Evolutionary conservation across 2,797 vertebrate genomes (phyloP).

Genomic region (Meriones psammophilus): DNA sequence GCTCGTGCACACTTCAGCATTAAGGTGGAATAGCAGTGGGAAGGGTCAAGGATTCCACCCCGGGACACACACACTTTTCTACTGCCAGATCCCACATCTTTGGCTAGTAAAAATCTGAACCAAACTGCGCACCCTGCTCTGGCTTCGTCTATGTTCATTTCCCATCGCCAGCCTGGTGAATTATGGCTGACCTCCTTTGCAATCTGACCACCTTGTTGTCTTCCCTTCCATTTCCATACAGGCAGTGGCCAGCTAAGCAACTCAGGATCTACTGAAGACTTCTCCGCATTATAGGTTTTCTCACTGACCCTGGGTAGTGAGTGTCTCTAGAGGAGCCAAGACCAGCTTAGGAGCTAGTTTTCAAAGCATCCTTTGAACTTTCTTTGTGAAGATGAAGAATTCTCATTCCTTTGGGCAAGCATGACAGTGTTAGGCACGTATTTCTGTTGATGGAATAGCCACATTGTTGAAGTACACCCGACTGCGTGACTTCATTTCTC

Average conservation of each 20-base stretch:
- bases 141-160: neutral
- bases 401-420: neutral
- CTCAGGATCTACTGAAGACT: neutral
- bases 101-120: conserved; percentile 7
- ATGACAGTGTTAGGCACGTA: neutral
- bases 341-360: neutral
- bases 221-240: neutral
- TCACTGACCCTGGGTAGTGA: neutral
- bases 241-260: neutral
- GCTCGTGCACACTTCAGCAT: conserved; percentile 4
- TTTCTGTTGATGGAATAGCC: neutral
- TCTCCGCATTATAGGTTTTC: neutral
- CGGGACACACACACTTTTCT: neutral
- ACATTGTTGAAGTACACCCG: neutral
- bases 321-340: conserved; percentile 12
- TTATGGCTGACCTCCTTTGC: neutral
- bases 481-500: neutral
- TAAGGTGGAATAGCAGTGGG: neutral
- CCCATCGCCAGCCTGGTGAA: neutral
- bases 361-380: neutral
- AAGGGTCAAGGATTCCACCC: neutral
- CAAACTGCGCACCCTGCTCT: neutral
- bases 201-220: neutral
- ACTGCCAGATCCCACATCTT: neutral
- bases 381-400: neutral